Conservation (phyloP, 2,113 vertebrate genomes). For the Rhinoderma darwinii region DNA sequence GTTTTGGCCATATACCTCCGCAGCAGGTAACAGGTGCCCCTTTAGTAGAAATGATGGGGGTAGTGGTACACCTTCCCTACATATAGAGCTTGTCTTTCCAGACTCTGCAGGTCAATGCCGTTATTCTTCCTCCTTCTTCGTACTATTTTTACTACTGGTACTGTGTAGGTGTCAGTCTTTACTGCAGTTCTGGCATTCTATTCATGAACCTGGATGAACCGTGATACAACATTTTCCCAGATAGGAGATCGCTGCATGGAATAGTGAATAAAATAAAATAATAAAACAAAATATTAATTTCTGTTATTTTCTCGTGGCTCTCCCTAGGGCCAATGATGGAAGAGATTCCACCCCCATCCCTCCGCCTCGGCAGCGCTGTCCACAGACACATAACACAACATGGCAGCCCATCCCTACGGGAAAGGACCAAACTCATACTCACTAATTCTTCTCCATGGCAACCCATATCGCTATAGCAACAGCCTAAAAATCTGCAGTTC, state of each 20-base stretch:
- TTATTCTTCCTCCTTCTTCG: too few relatives aligned
- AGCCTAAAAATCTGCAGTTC: conserved; percentile 47
- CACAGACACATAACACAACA: conserved; percentile 37
- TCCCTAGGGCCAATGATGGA: conserved; percentile 9
- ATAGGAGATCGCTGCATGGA: background rate
- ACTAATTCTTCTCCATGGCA: conserved; percentile 51
- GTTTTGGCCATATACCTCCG: too few relatives aligned
- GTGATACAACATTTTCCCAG: too few relatives aligned
- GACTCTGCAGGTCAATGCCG: too few relatives aligned
- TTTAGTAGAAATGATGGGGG: too few relatives aligned
- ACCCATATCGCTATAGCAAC: conserved; percentile 39
- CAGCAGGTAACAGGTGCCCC: too few relatives aligned
- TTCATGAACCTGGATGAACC: background rate
- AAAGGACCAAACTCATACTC: conserved; percentile 38
- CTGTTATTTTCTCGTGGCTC: background rate
- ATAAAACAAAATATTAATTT: conserved; percentile 39
- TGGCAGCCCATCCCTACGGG: conserved; percentile 44
- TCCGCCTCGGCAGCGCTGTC: background rate
- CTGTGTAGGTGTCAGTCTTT: background rate
- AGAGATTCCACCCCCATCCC: background rate
- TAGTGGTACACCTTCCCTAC: too few relatives aligned
- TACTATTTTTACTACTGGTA: too few relatives aligned
- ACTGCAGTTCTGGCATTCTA: background rate
- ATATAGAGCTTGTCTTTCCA: too few relatives aligned
- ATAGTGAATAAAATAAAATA: conserved; percentile 66